These are phyloP conservation scores for Megalops cyprinoides DNA, from an alignment of 2,797 vertebrate genomes.

Conservation along the genomic window DNA sequence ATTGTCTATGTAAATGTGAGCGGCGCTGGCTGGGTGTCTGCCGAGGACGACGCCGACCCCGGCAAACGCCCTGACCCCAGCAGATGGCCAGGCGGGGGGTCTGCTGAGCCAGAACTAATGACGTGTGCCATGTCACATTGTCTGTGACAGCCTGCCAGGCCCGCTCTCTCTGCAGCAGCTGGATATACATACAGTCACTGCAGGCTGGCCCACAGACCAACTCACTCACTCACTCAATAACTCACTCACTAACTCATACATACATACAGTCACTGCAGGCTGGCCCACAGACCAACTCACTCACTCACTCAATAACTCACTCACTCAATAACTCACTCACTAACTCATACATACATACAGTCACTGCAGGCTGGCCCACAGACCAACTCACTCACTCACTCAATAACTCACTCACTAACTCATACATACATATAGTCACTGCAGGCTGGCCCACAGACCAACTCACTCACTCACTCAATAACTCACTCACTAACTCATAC, in stretches of 20 bases:
- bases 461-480: slow-evolving; percentile 38
- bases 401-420: slow-evolving; percentile 2
- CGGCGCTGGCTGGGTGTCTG: slow-evolving; percentile 72
- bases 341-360: neutral
- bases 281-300: no score
- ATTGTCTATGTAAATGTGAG: slow-evolving; percentile 83
- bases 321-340: slow-evolving; percentile 1
- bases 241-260: slow-evolving; percentile 35
- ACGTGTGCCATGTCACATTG: slow-evolving; percentile 88
- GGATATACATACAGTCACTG: slow-evolving; percentile 58
- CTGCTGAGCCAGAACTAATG: slow-evolving; percentile 89
- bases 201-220: slow-evolving; percentile 58
- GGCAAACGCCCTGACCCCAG: slow-evolving; percentile 85
- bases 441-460: neutral
- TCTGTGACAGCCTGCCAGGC: slow-evolving; percentile 73
- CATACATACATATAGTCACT: no score
- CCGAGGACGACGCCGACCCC: slow-evolving; percentile 82
- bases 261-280: neutral
- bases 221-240: slow-evolving; percentile 53
- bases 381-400: slow-evolving; percentile 5
- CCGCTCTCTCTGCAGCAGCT: slow-evolving; percentile 63
- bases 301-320: neutral
- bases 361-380: no score
- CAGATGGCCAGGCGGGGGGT: slow-evolving; percentile 86
- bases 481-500: slow-evolving; percentile 39